Base-by-base conservation (phyloP, 2,797 vertebrate species). In the Falco naumanni region DNA sequence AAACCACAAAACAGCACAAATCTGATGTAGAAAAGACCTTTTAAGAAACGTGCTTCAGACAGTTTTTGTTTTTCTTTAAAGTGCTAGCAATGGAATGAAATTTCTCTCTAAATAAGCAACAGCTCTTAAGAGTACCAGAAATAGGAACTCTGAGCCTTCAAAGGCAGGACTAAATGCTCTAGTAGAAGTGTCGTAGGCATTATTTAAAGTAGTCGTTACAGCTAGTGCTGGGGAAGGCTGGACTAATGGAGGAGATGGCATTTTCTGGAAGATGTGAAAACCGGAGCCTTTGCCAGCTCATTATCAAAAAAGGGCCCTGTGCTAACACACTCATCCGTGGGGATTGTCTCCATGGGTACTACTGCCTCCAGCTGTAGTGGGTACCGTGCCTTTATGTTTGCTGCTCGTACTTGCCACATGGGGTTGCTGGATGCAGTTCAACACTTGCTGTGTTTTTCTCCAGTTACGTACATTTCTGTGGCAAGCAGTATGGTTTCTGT, bases 251-350 rank as follows among this genome's bases (percentile, higher is more conserved):
- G 28, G 50, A 89, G 47, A 65, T 28, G 28, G 10, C 16, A 53
- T 70, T 81, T 95, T 89, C 47, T 60, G 56, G 47, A 81, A 89
- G 43, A 56, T 74, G 75, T 71, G 59, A 56, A 85, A 94, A 94
- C 72, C 0, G 0, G 20, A 83, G 28, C 20, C 47, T 63, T 51
- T 78, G 45, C 29, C 51, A 71, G 11, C 8, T 77, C 33, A 8
- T 69, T 50, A 20, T 72, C 18, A 34, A 22, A 21, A 51, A 78
- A 76, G 34, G 11, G 11, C 11, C 18, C 28, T 51, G 37, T 63
- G 24, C 24, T 84, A 79, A 41, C 29, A 15, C 8, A 8, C 7
- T 61, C 87, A 45, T 61, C 50, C 26, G 50, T 75, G 48, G 24
- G 31, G 34, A n/a, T 41, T 84, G 16, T 57, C 29, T 92, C 47